A percentile compares a stretch with the other conserved stretches of the same genome.
Conservation (phyloP, 2,113 vertebrate genomes). For the Pluvialis apricaria region DNA sequence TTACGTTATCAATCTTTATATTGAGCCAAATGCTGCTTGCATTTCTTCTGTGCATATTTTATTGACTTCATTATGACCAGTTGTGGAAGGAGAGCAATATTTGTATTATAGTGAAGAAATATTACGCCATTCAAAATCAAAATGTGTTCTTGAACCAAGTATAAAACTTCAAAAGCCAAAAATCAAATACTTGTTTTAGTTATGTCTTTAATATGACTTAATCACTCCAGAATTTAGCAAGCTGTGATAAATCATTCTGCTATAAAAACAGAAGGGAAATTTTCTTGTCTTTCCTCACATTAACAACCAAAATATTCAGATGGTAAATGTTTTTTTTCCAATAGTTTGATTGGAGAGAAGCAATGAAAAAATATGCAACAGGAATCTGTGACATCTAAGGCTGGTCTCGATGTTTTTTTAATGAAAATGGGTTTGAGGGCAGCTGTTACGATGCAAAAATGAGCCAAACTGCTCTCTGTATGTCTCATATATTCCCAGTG, state of each 20-base stretch:
- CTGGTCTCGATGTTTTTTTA: neutral
- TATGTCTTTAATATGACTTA: conserved; percentile 6
- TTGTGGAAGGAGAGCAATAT: conserved; percentile 3
- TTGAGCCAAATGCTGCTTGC: conserved; percentile 14
- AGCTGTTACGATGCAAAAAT: neutral
- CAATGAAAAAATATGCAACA: neutral
- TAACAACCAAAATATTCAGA: neutral
- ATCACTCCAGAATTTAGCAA: conserved; percentile 1
- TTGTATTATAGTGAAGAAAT: neutral
- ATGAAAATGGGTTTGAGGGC: neutral
- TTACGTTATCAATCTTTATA: conserved; percentile 52
- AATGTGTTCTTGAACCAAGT: neutral
- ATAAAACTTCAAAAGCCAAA: conserved; percentile 6
- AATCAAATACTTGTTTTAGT: neutral
- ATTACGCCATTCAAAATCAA: neutral
- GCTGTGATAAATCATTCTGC: neutral
- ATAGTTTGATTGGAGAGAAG: neutral
- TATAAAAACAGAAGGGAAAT: neutral
- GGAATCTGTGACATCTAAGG: neutral
- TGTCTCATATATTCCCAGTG: neutral
- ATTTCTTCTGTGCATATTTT: conserved; percentile 33
- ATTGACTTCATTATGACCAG: conserved; percentile 11
- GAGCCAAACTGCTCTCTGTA: neutral
- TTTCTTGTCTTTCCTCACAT: neutral
- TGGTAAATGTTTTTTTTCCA: neutral